Evolutionary conservation across 1,140 invertebrate species (phyloP), one percentile per base, ranked within the genome.

Genomic region (Arctopsyche grandis): DNA sequence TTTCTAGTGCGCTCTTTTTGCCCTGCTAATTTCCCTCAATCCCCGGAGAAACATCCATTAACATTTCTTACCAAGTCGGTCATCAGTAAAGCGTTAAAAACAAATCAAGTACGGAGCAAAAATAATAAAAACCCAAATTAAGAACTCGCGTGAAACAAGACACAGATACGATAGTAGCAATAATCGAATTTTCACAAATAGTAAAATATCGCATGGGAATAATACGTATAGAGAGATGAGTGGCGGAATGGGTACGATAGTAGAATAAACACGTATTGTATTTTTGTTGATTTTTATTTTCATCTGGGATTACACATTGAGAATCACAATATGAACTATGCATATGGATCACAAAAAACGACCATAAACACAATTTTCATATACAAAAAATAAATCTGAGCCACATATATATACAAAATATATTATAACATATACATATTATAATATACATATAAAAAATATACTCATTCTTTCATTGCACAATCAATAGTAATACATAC

Each of bases 51-150:
- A 66, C 63, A 66, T 66, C 63, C 63, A 66, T 66, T 66, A 66
- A 66, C 63, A 66, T 24, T 66, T 66, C 63, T 71, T 71, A 38
- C 19, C 29, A 46, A 10, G 1, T 38, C n/a, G 69, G 69, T 71
- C 38, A 71, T 71, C 69, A 71, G 44, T n/a, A 46, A 22, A 71
- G 22, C 69, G 69, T 46, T 71, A 71, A 71, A 71, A 71, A 71
- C 69, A 21, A 71, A 71, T 71, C 69, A 71, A 69, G 66, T 14
- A 69, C 10, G 38, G 5, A 69, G 14, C 14, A 46, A 71, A 29
- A 71, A 71, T 26, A 66, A 66, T 19, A 66, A 66, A 29, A 66
- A 26, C 56, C 16, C 24, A 69, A 69, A 29, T 43, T 69, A 29
- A 69, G 0, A 26, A 24, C 66, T 38, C 10, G 24, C 66, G 66